Base-by-base conservation (phyloP, 2,888 invertebrate genomes). In the Chrysotoxum bicinctum region DNA sequence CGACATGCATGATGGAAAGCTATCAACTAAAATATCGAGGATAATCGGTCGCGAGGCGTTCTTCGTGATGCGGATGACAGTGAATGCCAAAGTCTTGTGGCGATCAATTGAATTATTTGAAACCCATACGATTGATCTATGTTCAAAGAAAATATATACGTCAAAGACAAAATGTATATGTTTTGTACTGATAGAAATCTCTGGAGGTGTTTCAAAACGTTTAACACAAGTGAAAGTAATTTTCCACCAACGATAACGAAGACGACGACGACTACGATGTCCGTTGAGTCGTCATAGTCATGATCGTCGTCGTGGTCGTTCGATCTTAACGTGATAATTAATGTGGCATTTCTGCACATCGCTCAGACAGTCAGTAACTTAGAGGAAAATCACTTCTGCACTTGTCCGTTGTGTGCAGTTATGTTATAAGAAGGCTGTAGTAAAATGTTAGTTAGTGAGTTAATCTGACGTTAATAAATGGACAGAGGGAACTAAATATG, bases 281-380 rank as follows among this genome's bases (percentile, higher is more conserved):
- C 43, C 43, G 16, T 26, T 50, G n/a, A 23, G 26, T 50, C 50
- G 23, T 50, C 48, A 50, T 23, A 14, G 14, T 50, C 21, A 50
- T 2, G 23, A 50, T 26, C 23, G 16, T 50, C 35, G 16, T 32
- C 54, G 58, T n/a, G n/a, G n/a, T 58, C 43, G 69, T 70, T 66
- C 58, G 73, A 48, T 78, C 73, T 73, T 78, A 73, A 78, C 54
- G 62, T 78, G 78, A 69, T 83, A 83, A 83, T 83, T 83, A 83
- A 78, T 78, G 78, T 69, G 62, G 74, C 83, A 64, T 83, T 73
- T 68, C 64, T 60, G 62, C 69, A 58, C 81, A 70, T 66, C 76
- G 40, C 48, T 76, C 56, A 74, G 68, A 58, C 66, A 80, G 66
- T 50, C 50, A 35, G 58, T 76, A 43, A 60, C 52, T 76, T 37